These are phyloP conservation scores for Procambarus clarkii DNA, from an alignment of 1,140 invertebrate genomes.

Conservation along the genomic window DNA sequence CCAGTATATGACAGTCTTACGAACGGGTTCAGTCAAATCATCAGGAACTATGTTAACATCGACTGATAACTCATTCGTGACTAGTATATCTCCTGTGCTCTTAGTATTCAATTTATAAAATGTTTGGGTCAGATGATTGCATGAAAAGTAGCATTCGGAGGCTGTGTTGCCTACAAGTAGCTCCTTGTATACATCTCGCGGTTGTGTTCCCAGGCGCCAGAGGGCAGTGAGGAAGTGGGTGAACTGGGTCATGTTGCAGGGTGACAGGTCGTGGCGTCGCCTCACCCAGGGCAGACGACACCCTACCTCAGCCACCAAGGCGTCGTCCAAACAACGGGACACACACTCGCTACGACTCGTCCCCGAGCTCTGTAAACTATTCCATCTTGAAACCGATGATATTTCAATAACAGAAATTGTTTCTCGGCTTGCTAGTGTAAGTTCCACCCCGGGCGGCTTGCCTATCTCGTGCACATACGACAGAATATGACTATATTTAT, in stretches of 20 bases:
- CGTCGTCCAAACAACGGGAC: slow-evolving; percentile 13
- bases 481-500: background rate
- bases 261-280: background rate
- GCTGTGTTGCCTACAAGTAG: background rate
- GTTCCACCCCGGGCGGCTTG: background rate
- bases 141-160: background rate
- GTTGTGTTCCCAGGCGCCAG: slow-evolving; percentile 8
- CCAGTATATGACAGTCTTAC: background rate
- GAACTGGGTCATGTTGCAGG: slow-evolving; percentile 42
- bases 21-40: background rate
- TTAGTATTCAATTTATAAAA: background rate
- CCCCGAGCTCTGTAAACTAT: background rate
- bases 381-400: background rate
- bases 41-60: background rate
- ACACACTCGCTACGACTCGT: slow-evolving; percentile 11
- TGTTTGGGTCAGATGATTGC: background rate
- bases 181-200: slow-evolving; percentile 1
- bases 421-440: background rate
- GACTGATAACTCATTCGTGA: background rate
- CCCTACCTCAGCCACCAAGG: slow-evolving; percentile 4
- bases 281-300: slow-evolving; percentile 27
- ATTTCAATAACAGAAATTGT: background rate
- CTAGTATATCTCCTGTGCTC: background rate
- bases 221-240: slow-evolving; percentile 14
- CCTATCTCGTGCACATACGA: slow-evolving; percentile 3